Base-by-base conservation (phyloP, 2,797 vertebrate genomes). In the Hippopotamyrus pictus region DNA sequence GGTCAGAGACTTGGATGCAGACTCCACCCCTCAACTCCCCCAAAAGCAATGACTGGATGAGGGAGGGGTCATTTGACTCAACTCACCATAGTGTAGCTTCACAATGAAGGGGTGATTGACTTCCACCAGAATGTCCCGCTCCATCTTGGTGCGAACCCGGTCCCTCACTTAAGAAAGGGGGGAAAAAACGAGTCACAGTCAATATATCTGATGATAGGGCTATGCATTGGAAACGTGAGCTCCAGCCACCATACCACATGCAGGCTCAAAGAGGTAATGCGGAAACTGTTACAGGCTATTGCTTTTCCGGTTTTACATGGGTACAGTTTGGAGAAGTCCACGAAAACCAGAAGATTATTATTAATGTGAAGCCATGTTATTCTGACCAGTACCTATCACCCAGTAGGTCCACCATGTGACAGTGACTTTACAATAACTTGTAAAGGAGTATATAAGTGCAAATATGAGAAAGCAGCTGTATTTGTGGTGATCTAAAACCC, bases 31-130 rank as follows among this genome's bases (percentile, higher is more conserved):
- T 0, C 65, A 33, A 14, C 65, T 11, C 59, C 59, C 62, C 62
- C 25, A 12, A 69, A 69, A 69, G 2, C 62, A 22, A 25, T 9
- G 25, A 25, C 29, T 69, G 62, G 25, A 33, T 29, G 22, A 25
- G 22, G 25, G 9, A n/a, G 54, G 25, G 62, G 62, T 33, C 25
- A 76, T 37, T 14, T 17, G 69, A 76, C 33, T 46, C 41, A 7
- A 94, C 97, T 96, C 95, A 99, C 98, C 98, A 95, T 99, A 99
- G 97, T 99, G 98, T 97, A 99, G 97, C 93, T 99, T 99, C 94
- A 99, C 98, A 94, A 99, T 99, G 96, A 99, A 99, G 89, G 98
- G 98, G 95, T 99, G 98, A 94, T 99, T 99, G 91, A 99, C 98
- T 95, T 99, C 98, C 91, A 99, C 98, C 93, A 99, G 95, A 96